phyloP scores from a whole-genome alignment of 1,140 invertebrate species.

The Calosoma granatense region DNA sequence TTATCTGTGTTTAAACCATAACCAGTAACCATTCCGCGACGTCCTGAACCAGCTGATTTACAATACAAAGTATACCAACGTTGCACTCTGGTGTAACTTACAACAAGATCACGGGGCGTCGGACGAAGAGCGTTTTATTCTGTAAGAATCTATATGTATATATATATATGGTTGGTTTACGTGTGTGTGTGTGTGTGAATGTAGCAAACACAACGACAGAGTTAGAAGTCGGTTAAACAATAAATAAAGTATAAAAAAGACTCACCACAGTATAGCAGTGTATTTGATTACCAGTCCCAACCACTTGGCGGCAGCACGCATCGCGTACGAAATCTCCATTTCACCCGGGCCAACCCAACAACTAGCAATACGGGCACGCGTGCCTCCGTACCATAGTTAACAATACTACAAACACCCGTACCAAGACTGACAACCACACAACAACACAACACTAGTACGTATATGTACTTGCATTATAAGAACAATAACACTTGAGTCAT shows the following conservation, averaged over 20 bases:
- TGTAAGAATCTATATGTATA: too few relatives aligned
- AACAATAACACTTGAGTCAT: too few relatives aligned
- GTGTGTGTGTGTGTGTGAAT: neutral
- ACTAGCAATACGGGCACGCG: slow-evolving; percentile 21
- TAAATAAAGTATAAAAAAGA: slow-evolving; percentile 9
- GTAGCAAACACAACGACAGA: slow-evolving; percentile 1
- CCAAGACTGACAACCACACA: too few relatives aligned
- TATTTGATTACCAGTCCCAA: slow-evolving; percentile 24
- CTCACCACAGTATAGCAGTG: slow-evolving; percentile 28
- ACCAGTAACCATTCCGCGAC: neutral
- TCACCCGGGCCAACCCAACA: slow-evolving; percentile 29
- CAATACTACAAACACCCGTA: too few relatives aligned
- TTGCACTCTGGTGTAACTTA: too few relatives aligned
- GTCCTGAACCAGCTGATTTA: neutral
- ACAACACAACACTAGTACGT: too few relatives aligned
- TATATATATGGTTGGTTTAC: too few relatives aligned
- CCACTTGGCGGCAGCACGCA: slow-evolving; percentile 27
- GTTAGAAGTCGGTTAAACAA: slow-evolving; percentile 7
- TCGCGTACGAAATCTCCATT: slow-evolving; percentile 25
- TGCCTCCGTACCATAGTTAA: neutral
- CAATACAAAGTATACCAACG: too few relatives aligned
- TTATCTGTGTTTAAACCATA: too few relatives aligned
- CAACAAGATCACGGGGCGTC: too few relatives aligned
- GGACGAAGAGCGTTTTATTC: too few relatives aligned
- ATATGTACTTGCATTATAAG: too few relatives aligned